Conservation (phyloP, 1,140 invertebrate species). For the Lutraria rhynchaena region DNA sequence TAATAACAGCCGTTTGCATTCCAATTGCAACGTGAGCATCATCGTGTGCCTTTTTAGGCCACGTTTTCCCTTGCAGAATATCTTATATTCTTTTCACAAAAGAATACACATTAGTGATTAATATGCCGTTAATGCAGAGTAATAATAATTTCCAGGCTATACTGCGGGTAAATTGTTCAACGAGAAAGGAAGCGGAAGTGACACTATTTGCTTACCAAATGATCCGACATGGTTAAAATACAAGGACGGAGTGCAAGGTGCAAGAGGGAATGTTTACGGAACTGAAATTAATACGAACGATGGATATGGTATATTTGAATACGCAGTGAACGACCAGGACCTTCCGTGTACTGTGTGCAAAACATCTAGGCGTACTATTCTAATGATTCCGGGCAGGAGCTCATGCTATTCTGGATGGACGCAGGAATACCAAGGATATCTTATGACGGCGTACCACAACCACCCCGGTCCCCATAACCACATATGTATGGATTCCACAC, state of each 20-base stretch:
- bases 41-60: no score
- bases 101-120: no score
- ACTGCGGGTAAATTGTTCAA: constrained; percentile 24
- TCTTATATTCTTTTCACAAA: no score
- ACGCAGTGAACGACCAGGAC: background rate
- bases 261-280: constrained; percentile 4
- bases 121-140: no score
- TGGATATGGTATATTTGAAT: background rate
- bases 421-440: constrained; percentile 55
- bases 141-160: constrained; percentile 34
- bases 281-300: background rate
- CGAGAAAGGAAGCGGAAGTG: constrained; percentile 31
- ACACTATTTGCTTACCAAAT: constrained; percentile 24
- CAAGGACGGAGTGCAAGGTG: background rate
- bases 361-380: background rate
- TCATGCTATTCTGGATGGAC: constrained; percentile 55
- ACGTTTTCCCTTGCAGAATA: no score
- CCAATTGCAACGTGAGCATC: no score
- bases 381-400: constrained; percentile 56
- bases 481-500: constrained; percentile 60
- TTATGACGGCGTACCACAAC: constrained; percentile 48
- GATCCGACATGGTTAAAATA: constrained; percentile 44
- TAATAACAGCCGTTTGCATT: no score
- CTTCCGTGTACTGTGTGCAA: constrained; percentile 56
- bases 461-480: constrained; percentile 18